Conservation (phyloP, 2,888 invertebrate genomes). For the Hyalella azteca region DNA sequence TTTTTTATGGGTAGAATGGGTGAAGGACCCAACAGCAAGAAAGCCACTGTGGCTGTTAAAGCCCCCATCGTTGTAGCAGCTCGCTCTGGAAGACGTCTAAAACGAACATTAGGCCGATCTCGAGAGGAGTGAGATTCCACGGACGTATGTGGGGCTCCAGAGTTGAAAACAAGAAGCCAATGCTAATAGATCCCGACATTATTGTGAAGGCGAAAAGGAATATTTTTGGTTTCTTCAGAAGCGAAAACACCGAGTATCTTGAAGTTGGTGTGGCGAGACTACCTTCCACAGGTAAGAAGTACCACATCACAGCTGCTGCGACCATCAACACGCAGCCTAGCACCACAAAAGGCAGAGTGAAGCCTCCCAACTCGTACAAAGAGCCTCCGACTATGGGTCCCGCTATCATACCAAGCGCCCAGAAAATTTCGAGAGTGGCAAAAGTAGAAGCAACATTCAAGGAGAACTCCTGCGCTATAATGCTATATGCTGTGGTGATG, state of each 20-base stretch:
- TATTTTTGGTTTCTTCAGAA: slow-evolving; percentile 77
- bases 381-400: slow-evolving; percentile 90
- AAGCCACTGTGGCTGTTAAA: slow-evolving; percentile 72
- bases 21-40: slow-evolving; percentile 79
- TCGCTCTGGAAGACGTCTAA: slow-evolving; percentile 76
- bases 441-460: slow-evolving; percentile 84
- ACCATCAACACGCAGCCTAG: slow-evolving; percentile 77
- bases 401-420: slow-evolving; percentile 84
- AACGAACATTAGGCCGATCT: slow-evolving; percentile 80
- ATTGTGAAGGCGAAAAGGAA: slow-evolving; percentile 74
- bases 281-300: slow-evolving; percentile 70
- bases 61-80: slow-evolving; percentile 74
- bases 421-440: slow-evolving; percentile 84
- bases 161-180: slow-evolving; percentile 87
- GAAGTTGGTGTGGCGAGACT: slow-evolving; percentile 29
- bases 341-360: slow-evolving; percentile 79
- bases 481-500: slow-evolving; percentile 65
- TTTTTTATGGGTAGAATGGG: slow-evolving; percentile 70
- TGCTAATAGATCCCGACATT: slow-evolving; percentile 78
- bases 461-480: slow-evolving; percentile 67
- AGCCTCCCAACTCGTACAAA: slow-evolving; percentile 79
- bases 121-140: slow-evolving; percentile 70
- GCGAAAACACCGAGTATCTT: slow-evolving; percentile 63
- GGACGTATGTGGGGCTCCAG: slow-evolving; percentile 82
- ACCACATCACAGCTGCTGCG: slow-evolving; percentile 76